Evolutionary conservation across 2,888 invertebrate genomes (phyloP).

Genomic region (Leptinotarsa haldemani): DNA sequence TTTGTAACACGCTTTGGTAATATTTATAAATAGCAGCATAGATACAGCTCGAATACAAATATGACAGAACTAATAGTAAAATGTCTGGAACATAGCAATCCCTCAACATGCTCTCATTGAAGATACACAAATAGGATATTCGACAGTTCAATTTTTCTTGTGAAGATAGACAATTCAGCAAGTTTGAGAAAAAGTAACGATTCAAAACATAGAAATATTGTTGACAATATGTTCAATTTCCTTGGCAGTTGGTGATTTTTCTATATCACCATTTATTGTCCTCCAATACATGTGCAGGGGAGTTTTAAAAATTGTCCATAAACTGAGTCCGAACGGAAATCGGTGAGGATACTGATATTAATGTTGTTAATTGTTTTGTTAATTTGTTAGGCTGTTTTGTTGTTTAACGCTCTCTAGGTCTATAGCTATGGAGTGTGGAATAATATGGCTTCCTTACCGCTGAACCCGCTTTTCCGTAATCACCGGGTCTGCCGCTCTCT

Average conservation of each 20-base stretch:
- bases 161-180: no score
- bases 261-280: conserved; percentile 60
- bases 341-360: conserved; percentile 48
- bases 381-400: conserved; percentile 46
- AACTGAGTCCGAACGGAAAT: conserved; percentile 30
- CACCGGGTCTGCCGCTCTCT: conserved; percentile 78
- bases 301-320: conserved; percentile 43
- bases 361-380: conserved; percentile 47
- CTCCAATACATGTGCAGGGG: conserved; percentile 41
- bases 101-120: not conserved
- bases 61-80: conserved; percentile 8
- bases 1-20: conserved; percentile 36
- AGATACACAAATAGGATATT: no score
- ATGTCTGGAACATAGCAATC: not conserved
- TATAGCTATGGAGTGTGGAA: conserved; percentile 50
- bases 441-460: conserved; percentile 76
- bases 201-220: not conserved
- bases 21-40: conserved; percentile 55
- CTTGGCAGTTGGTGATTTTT: conserved; percentile 45
- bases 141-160: no score
- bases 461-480: conserved; percentile 80
- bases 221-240: conserved; percentile 29
- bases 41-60: conserved; percentile 52
- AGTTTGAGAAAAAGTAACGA: not conserved
- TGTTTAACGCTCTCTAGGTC: conserved; percentile 59